Evolutionary conservation across 2,797 vertebrate genomes (phyloP), one percentile per base, ranked within the genome.

Genomic region (Pipistrellus pygmaeus): DNA sequence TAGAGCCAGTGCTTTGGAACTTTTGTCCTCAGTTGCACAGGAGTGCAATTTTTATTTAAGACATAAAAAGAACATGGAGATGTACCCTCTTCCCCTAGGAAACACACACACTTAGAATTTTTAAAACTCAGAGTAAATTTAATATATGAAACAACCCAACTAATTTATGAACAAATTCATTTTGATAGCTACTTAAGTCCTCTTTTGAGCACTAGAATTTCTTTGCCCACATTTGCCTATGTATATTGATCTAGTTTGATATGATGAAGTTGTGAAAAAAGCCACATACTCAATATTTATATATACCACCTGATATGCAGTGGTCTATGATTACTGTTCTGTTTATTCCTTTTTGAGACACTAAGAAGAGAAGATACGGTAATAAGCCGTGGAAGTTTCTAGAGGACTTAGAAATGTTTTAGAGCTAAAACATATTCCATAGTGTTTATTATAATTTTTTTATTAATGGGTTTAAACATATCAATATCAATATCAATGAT

Each of bases 381-480:
- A 88, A 46, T 86, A 85, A 95, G 32, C 23, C 7, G 0, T 66
- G 88, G 57, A 76, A 38, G 5, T 94, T n/a, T 85, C n/a, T 21
- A 86, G 85, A 92, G 85, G 48, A 93, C 85, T 64, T 23, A 85
- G 83, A 81, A 81, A 57, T 85, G 72, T 80, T 88, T 89, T 89
- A 87, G 78, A 92, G 9, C 10, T 71, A 30, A 85, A 89, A 96
- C 94, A 68, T 90, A 95, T 38, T 94, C 18, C 68, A 80, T 81
- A 77, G 51, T 66, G 85, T 93, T 96, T 87, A 77, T 77, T 91
- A 92, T 93, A 78, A 20, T 88, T 86, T 93, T 93, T 90, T 94
- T 91, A 88, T 94, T 91, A 38, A 27, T 48, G 83, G 35, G 38
- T 32, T 93, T 94, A 85, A 95, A 80, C 18, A 66, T 91, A 68